These are phyloP conservation scores for Enoplosus armatus DNA, from an alignment of 2,797 vertebrate species.

Conservation along the genomic window DNA sequence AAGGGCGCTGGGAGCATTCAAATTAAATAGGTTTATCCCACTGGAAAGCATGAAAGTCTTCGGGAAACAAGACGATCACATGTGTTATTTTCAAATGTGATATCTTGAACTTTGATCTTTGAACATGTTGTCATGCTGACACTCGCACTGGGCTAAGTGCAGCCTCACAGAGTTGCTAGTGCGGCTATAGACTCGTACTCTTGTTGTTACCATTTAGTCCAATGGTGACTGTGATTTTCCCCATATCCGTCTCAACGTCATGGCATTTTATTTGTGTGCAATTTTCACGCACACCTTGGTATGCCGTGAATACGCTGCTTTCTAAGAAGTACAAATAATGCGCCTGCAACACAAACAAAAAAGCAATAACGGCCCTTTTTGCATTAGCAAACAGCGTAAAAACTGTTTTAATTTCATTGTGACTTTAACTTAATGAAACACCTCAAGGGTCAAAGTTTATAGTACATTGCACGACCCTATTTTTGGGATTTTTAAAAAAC, in stretches of 20 bases:
- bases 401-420: neutral
- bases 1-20: neutral
- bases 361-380: neutral
- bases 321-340: neutral
- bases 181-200: neutral
- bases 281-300: neutral
- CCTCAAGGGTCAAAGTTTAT: neutral
- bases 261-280: neutral
- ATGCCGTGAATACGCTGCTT: neutral
- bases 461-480: neutral
- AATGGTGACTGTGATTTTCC: neutral
- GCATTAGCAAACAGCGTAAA: neutral
- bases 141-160: too few relatives aligned
- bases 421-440: neutral
- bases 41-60: neutral
- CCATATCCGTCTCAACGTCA: neutral
- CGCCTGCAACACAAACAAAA: neutral
- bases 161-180: neutral
- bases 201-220: neutral
- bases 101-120: too few relatives aligned
- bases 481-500: slow-evolving; percentile 16
- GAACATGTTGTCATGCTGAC: too few relatives aligned
- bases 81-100: neutral
- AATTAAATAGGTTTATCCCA: neutral
- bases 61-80: neutral